These are phyloP conservation scores for Aegotheles bennettii DNA, from an alignment of 2,113 vertebrate genomes.

Conservation along the genomic window DNA sequence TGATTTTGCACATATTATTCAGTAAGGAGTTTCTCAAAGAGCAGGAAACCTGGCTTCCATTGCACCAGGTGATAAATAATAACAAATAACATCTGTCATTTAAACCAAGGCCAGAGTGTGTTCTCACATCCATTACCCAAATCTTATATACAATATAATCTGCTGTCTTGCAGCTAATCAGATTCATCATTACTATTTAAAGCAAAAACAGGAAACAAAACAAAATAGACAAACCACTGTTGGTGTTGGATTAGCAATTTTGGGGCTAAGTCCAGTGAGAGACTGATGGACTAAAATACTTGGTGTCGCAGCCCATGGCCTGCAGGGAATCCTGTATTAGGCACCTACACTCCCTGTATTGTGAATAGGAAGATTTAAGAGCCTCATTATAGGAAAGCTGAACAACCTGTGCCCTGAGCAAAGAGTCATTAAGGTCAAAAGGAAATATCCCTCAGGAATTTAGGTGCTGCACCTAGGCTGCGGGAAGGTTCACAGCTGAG, in stretches of 20 bases:
- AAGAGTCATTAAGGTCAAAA: background rate
- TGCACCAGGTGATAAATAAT: background rate
- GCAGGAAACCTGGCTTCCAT: background rate
- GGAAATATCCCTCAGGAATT: background rate
- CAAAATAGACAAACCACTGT: background rate
- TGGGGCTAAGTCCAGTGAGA: background rate
- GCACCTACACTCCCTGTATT: background rate
- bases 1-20: background rate
- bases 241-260: background rate
- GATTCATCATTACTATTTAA: slow-evolving; percentile 2
- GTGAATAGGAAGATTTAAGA: background rate
- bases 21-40: background rate
- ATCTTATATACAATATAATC: background rate
- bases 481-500: background rate
- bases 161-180: slow-evolving; percentile 6
- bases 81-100: background rate
- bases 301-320: background rate
- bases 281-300: background rate
- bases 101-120: background rate
- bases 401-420: slow-evolving; percentile 4
- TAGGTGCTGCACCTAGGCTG: background rate
- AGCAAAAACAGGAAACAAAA: slow-evolving; percentile 28
- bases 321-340: background rate
- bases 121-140: background rate
- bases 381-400: background rate